These are phyloP conservation scores for Drosophila takahashii DNA, from an alignment of 1,140 invertebrate species.

Conservation along the genomic window DNA sequence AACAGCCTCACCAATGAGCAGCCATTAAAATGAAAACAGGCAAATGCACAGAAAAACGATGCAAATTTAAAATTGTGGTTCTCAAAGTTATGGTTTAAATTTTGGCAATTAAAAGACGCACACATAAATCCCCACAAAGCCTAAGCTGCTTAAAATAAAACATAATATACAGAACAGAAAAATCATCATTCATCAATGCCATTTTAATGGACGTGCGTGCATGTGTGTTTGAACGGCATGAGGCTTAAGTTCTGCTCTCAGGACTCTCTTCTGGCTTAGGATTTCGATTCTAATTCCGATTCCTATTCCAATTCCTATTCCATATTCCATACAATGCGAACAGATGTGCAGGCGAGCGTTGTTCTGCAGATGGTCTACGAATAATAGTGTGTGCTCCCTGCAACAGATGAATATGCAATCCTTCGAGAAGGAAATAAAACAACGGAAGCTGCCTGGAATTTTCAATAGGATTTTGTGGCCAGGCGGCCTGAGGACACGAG, in stretches of 20 bases:
- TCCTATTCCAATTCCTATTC: conserved; percentile 1
- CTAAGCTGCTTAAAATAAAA: conserved; percentile 46
- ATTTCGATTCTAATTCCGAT: conserved; percentile 9
- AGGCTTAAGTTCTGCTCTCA: conserved; percentile 56
- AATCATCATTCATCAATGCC: conserved; percentile 31
- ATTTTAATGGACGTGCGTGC: conserved; percentile 28
- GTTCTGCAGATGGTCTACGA: conserved; percentile 33
- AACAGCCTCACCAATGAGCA: conserved; percentile 22
- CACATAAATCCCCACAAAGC: conserved; percentile 20
- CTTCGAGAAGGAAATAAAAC: conserved; percentile 47
- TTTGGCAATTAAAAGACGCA: conserved; percentile 32
- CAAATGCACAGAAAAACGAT: conserved; percentile 25
- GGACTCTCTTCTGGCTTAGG: conserved; percentile 41
- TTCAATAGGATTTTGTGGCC: conserved; percentile 51
- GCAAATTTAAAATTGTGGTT: conserved; percentile 29
- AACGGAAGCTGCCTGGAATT: conserved; percentile 50
- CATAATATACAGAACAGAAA: conserved; percentile 26
- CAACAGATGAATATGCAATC: conserved; percentile 65
- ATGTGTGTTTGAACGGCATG: conserved; percentile 15
- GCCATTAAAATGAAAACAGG: conserved; percentile 50
- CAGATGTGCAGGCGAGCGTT: conserved; percentile 69
- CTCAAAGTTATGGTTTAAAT: conserved; percentile 39
- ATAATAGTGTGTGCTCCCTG: conserved; percentile 23
- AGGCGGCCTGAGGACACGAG: conserved; percentile 26
- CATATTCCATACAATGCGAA: conserved; percentile 55